These are phyloP conservation scores for Synergus itoensis DNA, from an alignment of 2,888 invertebrate genomes.

Conservation along the genomic window DNA sequence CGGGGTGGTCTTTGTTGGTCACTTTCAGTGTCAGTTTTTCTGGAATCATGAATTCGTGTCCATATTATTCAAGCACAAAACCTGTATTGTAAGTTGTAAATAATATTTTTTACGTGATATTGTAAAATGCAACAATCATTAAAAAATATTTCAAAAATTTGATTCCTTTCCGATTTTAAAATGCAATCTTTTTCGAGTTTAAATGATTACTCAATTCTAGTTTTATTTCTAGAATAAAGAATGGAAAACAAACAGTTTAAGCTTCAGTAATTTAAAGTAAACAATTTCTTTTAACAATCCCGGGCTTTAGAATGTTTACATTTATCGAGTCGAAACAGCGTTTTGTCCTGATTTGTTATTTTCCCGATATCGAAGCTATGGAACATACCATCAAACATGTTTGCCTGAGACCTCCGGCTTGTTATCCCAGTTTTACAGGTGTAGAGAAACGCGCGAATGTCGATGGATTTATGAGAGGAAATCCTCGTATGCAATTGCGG, in stretches of 20 bases:
- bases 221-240: neutral
- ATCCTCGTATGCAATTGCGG: constrained; percentile 16
- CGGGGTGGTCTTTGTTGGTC: neutral
- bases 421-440: constrained; percentile 35
- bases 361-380: constrained; percentile 25
- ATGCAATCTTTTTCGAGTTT: no score
- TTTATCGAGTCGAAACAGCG: neutral
- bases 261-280: neutral
- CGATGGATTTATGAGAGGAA: constrained; percentile 29
- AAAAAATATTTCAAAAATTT: no score
- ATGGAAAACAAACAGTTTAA: neutral
- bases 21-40: constrained; percentile 5
- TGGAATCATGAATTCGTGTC: neutral
- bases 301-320: neutral
- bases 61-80: neutral
- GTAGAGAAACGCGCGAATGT: neutral
- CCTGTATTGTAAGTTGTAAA: no score
- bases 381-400: neutral
- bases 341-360: constrained; percentile 40
- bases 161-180: no score
- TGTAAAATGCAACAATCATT: no score
- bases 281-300: neutral
- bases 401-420: constrained; percentile 6
- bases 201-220: no score
- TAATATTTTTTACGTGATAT: no score